Evolutionary conservation across 2,113 vertebrate species (phyloP), one percentile per base, ranked within the genome.

Genomic region (Perca flavescens): DNA sequence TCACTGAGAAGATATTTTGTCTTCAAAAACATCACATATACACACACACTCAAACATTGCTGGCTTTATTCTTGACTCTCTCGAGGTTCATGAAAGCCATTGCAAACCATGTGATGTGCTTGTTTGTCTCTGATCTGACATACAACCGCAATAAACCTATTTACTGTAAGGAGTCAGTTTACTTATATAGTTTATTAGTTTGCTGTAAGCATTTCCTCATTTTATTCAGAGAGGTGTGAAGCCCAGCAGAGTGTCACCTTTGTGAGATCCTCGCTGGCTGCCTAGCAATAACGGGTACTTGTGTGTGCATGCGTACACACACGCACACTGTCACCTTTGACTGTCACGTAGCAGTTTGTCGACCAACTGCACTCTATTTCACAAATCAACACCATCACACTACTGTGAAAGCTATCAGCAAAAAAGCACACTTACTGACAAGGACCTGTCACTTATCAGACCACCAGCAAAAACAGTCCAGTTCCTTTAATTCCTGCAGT

Each of bases 211-310:
- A 74, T 84, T 94, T 94, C 92, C 89, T 94, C 88, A 85, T 94
- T 94, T 94, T 70, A 91, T 88, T 89, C 71, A 71, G 66, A 72
- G 80, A 92, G 85, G 91, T 92, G 93, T 92, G 79, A 85, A 82
- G 63, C 83, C 80, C 66, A 79, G 84, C 64, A 40, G 67, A 80
- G 80, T 89, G 81, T 84, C 89, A 89, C 92, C 82, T 60, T 73
- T 84, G 88, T 92, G 88, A 87, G 89, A 93, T 74, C 77, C 73
- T 68, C 74, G 76, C 83, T 70, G 60, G 28, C 80, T 67, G 79
- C 84, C 67, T 13, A 21, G 56, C 60, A 16, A 34, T 77, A 88
- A 87, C 58, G 77, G 74, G 31, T 68, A 22, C 36, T 73, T 40
- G 22, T 56, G 36, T 83, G 79, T 82, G 57, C 73, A 12, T 49